Evolutionary conservation across 2,888 invertebrate species (phyloP), one percentile per base, ranked within the genome.

Genomic region (Eupithecia inturbata): DNA sequence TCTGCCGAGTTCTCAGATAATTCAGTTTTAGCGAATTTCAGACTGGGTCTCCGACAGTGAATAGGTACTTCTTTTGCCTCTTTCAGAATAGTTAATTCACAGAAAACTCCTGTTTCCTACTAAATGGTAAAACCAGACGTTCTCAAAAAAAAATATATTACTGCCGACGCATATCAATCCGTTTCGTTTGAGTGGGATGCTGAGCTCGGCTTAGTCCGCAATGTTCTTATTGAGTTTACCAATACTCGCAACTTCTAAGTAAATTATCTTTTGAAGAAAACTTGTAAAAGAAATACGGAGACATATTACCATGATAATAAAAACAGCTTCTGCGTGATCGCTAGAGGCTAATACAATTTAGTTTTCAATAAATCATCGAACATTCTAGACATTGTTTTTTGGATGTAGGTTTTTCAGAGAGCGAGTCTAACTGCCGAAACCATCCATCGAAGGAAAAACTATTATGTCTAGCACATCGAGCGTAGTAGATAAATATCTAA

Each of bases 401-500:
- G 39, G 3, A 64, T 64, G n/a, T 39, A 36, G 22, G 66, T 66
- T 66, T 57, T 26, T 26, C 14, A 6, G 26, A 66, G 19, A n/a
- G 7, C 62, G 28, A 70, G 71, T 64, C 57, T 71, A 72, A 71
- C 63, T 74, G 36, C 67, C 33, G 31, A 72, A 75, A 53, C 67
- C 67, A 72, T 75, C 39, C 53, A 66, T 75, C 31, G 26, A 22
- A 62, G 53, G 67, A 73, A 76, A 73, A 73, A 71, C 57, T 71
- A 64, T 68, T 70, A 75, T 71, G 73, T 74, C 68, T 70, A 70
- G 73, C 70, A 62, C 36, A 72, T 75, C 53, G 39, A 71, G 62
- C 74, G 72, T 87, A 12, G 26, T 57, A 16, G 36, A 36, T 36
- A 41, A 1, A 3, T 41, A 26, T 5, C 57, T 57, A 88, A 88